Conservation (phyloP, 2,888 invertebrate genomes). For the Orthonevra nobilis region DNA sequence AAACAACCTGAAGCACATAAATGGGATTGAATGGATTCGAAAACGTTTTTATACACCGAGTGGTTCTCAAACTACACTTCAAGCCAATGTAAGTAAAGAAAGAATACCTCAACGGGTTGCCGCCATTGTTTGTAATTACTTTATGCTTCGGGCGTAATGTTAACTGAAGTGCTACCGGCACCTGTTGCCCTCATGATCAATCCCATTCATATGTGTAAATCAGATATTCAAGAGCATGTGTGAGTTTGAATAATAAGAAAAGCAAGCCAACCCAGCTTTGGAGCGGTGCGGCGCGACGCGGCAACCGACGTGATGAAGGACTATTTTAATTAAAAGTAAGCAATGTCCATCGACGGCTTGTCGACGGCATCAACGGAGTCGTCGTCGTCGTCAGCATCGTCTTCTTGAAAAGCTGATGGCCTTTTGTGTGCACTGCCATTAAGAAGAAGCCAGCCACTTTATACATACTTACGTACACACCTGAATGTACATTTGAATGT, state of each 20-base stretch:
- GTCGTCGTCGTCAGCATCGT: slow-evolving; percentile 22
- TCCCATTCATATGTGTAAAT: slow-evolving; percentile 59
- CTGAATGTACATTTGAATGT: no score
- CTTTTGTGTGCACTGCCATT: slow-evolving; percentile 77
- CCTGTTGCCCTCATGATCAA: slow-evolving; percentile 65
- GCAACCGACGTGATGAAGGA: slow-evolving; percentile 55
- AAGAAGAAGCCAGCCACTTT: slow-evolving; percentile 73
- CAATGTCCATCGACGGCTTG: slow-evolving; percentile 47
- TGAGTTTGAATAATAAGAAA: slow-evolving; percentile 39
- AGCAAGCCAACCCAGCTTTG: slow-evolving; percentile 53
- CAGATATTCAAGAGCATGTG: slow-evolving; percentile 55
- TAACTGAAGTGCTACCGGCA: slow-evolving; percentile 70
- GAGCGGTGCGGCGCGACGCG: slow-evolving; percentile 10
- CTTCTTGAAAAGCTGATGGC: slow-evolving; percentile 49
- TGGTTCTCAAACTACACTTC: slow-evolving; percentile 48
- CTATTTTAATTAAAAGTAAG: slow-evolving; percentile 69
- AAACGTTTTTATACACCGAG: slow-evolving; percentile 29
- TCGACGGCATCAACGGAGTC: slow-evolving; percentile 33
- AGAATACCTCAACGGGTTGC: slow-evolving; percentile 62
- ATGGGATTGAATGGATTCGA: slow-evolving; percentile 39
- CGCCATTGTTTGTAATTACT: slow-evolving; percentile 71
- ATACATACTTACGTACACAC: no score
- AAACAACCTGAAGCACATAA: slow-evolving; percentile 1
- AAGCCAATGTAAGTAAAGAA: slow-evolving; percentile 46
- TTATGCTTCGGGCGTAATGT: slow-evolving; percentile 70